A percentile compares a stretch with the other conserved stretches of the same genome.
These are phyloP conservation scores for Bergia puertoricense DNA, from an alignment of 92 coral and sea anemone species.

Conservation along the genomic window DNA sequence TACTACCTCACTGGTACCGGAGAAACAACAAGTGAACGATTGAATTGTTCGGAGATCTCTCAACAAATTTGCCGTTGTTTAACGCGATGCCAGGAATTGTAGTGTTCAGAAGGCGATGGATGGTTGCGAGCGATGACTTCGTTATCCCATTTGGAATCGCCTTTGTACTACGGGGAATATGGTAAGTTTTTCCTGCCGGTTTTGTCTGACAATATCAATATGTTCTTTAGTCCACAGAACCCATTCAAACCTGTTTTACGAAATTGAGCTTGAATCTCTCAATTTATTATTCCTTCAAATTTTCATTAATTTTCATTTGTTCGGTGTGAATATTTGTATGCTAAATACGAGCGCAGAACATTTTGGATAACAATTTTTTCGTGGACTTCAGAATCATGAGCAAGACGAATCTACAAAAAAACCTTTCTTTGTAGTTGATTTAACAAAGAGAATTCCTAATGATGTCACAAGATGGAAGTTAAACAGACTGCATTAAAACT, in stretches of 20 bases:
- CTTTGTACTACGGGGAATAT: slow-evolving; percentile 83
- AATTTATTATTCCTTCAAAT: background rate
- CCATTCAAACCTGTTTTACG: background rate
- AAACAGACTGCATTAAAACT: background rate
- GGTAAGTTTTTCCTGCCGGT: slow-evolving; percentile 64
- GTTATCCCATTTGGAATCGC: slow-evolving; percentile 96
- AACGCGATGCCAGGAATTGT: slow-evolving; percentile 93
- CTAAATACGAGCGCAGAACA: background rate
- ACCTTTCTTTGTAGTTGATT: background rate
- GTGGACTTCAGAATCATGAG: background rate
- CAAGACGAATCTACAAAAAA: too few species aligned
- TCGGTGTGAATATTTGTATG: background rate
- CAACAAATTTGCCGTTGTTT: slow-evolving; percentile 16
- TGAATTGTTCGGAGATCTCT: background rate
- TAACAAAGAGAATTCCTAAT: slow-evolving; percentile 13
- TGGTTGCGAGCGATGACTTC: slow-evolving; percentile 98
- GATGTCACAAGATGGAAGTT: background rate
- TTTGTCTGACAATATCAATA: slow-evolving; percentile 1
- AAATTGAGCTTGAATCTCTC: background rate
- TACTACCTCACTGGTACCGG: background rate
- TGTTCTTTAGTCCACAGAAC: slow-evolving; percentile 3
- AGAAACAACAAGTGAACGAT: background rate
- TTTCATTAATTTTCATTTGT: background rate
- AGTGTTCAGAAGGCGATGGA: slow-evolving; percentile 96
- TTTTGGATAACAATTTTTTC: background rate